These are phyloP conservation scores for Ormyrus pomaceus DNA, from an alignment of 2,888 invertebrate species.

Conservation along the genomic window DNA sequence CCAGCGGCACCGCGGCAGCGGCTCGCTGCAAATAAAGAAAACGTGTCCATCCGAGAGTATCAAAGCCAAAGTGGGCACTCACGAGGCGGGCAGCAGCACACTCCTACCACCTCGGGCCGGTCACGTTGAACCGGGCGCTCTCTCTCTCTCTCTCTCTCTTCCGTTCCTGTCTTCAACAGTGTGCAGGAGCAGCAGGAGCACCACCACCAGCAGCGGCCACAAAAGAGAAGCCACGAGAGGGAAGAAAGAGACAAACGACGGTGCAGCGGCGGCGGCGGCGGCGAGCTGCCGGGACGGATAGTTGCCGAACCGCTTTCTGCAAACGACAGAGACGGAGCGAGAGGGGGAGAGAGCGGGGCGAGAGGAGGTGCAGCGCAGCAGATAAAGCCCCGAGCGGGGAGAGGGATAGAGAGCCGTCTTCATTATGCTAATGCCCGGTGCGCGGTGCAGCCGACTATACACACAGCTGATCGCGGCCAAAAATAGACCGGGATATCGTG, in stretches of 20 bases:
- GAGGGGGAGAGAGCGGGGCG: not conserved
- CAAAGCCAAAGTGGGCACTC: not conserved
- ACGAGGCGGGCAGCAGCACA: not conserved
- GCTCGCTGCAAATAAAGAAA: constrained; percentile 1
- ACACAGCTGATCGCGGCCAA: constrained; percentile 52
- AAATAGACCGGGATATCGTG: constrained; percentile 69
- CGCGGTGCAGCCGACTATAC: not conserved
- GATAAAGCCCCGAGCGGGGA: constrained; percentile 16
- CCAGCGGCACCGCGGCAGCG: too few relatives aligned
- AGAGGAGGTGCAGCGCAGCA: constrained; percentile 35
- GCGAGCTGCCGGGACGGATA: constrained; percentile 44
- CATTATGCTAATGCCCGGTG: constrained; percentile 70
- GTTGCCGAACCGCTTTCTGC: constrained; percentile 62
- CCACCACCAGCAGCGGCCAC: not conserved
- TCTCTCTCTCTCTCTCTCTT: constrained; percentile 5
- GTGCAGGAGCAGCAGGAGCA: not conserved
- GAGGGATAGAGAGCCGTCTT: constrained; percentile 56
- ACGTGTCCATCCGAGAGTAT: not conserved
- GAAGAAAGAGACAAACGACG: constrained; percentile 1
- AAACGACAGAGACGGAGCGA: constrained; percentile 60
- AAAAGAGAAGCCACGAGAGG: too few relatives aligned
- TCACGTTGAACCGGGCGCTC: not conserved
- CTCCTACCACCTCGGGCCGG: not conserved
- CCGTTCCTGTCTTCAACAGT: not conserved
- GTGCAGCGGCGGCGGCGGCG: not conserved